Conservation (phyloP, 2,113 vertebrate genomes). For the Mugil cephalus region DNA sequence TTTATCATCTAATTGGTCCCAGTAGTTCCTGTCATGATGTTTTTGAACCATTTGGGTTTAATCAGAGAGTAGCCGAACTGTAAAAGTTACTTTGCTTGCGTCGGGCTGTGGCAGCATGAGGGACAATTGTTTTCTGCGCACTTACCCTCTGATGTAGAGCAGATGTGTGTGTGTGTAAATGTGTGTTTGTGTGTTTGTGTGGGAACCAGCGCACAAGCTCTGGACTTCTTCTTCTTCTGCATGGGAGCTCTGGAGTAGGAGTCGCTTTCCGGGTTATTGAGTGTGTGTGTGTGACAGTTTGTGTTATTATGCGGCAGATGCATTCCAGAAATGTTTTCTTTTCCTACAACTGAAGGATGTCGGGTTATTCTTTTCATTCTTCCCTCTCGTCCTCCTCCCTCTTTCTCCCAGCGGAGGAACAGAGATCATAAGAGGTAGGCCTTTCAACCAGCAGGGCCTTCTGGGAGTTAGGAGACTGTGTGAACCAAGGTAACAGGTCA, state of each 20-base stretch:
- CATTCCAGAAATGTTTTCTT: slow-evolving; percentile 76
- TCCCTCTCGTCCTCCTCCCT: background rate
- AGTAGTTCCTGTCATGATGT: too few relatives aligned
- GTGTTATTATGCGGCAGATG: slow-evolving; percentile 50
- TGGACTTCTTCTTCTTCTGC: slow-evolving; percentile 14
- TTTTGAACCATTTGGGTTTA: too few relatives aligned
- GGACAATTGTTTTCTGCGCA: slow-evolving; percentile 16
- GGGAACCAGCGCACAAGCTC: slow-evolving; percentile 35
- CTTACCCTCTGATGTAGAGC: slow-evolving; percentile 20
- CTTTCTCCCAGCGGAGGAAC: background rate
- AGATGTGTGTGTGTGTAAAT: slow-evolving; percentile 58
- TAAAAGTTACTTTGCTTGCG: slow-evolving; percentile 3
- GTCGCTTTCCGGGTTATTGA: slow-evolving; percentile 28
- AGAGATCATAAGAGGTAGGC: background rate
- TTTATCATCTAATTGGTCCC: too few relatives aligned
- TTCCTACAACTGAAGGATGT: slow-evolving; percentile 51
- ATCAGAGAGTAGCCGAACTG: background rate
- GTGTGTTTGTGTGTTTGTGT: slow-evolving; percentile 22
- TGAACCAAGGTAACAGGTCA: slow-evolving; percentile 61
- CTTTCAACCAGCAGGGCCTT: slow-evolving; percentile 21
- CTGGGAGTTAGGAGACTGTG: slow-evolving; percentile 46
- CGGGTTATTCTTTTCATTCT: slow-evolving; percentile 36
- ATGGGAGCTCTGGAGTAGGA: slow-evolving; percentile 20
- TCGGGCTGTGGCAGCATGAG: background rate
- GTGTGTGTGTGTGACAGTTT: slow-evolving; percentile 49